Percentiles rank a stretch among this genome's conserved stretches.
Conservation (phyloP, 2,888 invertebrate species). For the Pyrochroa serraticornis region DNA sequence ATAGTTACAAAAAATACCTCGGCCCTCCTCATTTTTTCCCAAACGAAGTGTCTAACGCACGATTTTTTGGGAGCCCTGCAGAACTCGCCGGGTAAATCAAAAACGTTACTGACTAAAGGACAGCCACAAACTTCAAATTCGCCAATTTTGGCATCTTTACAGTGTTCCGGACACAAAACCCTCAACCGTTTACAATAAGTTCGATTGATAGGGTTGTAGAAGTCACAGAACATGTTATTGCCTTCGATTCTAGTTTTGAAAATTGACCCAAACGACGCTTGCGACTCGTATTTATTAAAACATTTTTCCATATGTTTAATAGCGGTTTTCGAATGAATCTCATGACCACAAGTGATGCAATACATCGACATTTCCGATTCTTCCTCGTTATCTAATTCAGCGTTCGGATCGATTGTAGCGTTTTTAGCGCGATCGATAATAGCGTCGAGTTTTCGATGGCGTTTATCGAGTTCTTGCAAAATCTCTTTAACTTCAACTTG, state of each 20-base stretch:
- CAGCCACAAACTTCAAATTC: conserved; percentile 93
- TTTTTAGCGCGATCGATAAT: conserved; percentile 80
- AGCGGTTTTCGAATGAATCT: conserved; percentile 89
- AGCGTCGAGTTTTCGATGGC: conserved; percentile 78
- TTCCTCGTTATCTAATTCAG: conserved; percentile 68
- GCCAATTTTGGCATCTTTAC: conserved; percentile 88
- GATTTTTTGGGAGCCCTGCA: conserved; percentile 88
- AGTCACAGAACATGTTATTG: conserved; percentile 97
- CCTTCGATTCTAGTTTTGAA: conserved; percentile 93
- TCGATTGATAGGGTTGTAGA: conserved; percentile 83
- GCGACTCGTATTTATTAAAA: conserved; percentile 96
- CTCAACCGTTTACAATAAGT: conserved; percentile 96
- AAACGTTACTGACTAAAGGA: conserved; percentile 84
- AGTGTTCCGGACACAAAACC: conserved; percentile 97
- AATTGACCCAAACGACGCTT: conserved; percentile 94
- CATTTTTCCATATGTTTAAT: conserved; percentile 98
- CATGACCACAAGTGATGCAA: conserved; percentile 96
- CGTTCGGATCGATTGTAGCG: conserved; percentile 69
- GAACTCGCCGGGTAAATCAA: conserved; percentile 83
- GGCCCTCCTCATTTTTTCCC: conserved; percentile 93
- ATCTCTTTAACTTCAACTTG: conserved; percentile 79
- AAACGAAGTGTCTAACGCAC: conserved; percentile 90
- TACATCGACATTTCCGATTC: conserved; percentile 83
- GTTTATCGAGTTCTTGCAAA: conserved; percentile 78
- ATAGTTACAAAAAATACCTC: too few species aligned